A percentile compares a stretch with the other conserved stretches of the same genome.
Conservation (phyloP, 2,113 vertebrate genomes). For the Aspidoscelis tigris region DNA sequence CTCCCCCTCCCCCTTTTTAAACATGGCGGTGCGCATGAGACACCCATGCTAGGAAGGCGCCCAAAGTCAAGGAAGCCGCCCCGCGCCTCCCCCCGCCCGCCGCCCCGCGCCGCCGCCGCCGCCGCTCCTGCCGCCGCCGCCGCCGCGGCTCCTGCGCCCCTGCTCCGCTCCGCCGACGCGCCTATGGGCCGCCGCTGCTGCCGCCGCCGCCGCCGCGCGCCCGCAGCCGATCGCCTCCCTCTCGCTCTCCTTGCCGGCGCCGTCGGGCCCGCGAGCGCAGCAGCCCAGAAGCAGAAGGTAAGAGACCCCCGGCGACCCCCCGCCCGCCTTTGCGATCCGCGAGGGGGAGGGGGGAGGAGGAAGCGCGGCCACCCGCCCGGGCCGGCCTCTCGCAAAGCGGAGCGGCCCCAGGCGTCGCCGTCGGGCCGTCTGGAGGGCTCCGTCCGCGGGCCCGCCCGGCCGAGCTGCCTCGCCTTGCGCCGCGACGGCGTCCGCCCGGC, state of each 20-base stretch:
- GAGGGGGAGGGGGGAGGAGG: background rate
- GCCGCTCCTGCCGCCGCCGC: no score
- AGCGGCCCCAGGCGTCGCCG: no score
- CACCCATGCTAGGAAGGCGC: constrained; percentile 62
- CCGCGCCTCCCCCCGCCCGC: constrained; percentile 45
- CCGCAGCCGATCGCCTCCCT: constrained; percentile 40
- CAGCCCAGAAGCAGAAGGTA: constrained; percentile 57
- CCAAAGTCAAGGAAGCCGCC: background rate
- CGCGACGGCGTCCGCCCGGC: background rate
- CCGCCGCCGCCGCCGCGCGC: constrained; percentile 55
- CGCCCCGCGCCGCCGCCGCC: constrained; percentile 31
- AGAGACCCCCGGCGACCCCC: constrained; percentile 18
- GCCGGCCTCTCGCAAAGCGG: background rate
- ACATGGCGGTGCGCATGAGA: constrained; percentile 70
- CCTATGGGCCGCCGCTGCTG: constrained; percentile 54
- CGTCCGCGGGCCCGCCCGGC: no score
- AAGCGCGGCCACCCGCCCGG: no score
- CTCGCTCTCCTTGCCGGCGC: no score
- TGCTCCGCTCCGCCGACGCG: constrained; percentile 41
- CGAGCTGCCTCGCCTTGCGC: no score
- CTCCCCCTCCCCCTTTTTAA: constrained; percentile 48
- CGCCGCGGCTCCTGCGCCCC: constrained; percentile 45
- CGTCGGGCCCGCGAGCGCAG: background rate
- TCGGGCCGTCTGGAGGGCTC: no score
- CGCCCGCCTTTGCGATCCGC: no score